Evolutionary conservation across 1,140 invertebrate species (phyloP).

Genomic region (Dreissena rostriformis): DNA sequence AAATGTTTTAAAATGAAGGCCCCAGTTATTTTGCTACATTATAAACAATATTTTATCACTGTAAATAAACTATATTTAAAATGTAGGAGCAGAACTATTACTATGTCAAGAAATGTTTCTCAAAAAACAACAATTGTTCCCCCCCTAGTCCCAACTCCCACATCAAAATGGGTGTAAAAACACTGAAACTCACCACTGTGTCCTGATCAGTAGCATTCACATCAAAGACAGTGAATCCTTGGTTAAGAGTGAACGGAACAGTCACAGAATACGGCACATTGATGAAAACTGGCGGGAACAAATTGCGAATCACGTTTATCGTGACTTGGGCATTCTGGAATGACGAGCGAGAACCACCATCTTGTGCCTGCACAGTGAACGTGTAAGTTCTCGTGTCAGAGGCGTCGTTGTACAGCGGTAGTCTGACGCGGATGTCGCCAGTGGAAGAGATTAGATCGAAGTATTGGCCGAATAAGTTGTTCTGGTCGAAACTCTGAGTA

Average conservation of each 20-base stretch:
- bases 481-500: slow-evolving; percentile 16
- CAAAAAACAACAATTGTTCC: too few species aligned
- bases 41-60: too few species aligned
- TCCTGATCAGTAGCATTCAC: slow-evolving; percentile 71
- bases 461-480: slow-evolving; percentile 46
- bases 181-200: slow-evolving; percentile 55
- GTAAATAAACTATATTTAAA: too few species aligned
- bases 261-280: slow-evolving; percentile 70
- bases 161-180: too few species aligned
- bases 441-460: slow-evolving; percentile 56
- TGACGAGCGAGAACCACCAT: slow-evolving; percentile 59
- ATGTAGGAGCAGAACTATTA: too few species aligned
- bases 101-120: too few species aligned
- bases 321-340: slow-evolving; percentile 61
- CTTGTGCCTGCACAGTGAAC: slow-evolving; percentile 64
- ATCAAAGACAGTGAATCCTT: slow-evolving; percentile 48
- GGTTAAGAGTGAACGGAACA: slow-evolving; percentile 61
- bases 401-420: slow-evolving; percentile 60
- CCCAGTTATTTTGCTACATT: too few species aligned
- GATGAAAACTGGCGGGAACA: slow-evolving; percentile 88
- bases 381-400: slow-evolving; percentile 57
- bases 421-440: slow-evolving; percentile 56
- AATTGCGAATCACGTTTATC: slow-evolving; percentile 78
- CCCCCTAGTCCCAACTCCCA: too few species aligned
- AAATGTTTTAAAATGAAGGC: too few species aligned